These are phyloP conservation scores for Centroberyx gerrardi DNA, from an alignment of 2,797 vertebrate species.

Conservation along the genomic window DNA sequence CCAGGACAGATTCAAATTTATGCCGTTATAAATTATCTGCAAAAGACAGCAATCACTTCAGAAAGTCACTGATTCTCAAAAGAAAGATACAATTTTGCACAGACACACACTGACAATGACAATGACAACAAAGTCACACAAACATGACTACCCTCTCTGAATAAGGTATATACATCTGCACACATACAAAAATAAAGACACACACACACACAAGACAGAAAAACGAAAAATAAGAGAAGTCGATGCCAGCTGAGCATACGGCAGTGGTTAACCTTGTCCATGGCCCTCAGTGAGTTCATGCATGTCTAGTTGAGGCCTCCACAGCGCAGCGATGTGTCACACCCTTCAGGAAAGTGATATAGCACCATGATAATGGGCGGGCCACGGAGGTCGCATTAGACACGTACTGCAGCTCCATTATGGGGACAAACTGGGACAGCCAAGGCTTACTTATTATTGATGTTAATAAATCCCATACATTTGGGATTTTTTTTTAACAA, in stretches of 20 bases:
- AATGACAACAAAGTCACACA: not conserved
- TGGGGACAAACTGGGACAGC: not conserved
- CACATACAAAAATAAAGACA: not conserved
- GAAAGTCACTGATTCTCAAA: too few species aligned
- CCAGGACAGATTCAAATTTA: too few species aligned
- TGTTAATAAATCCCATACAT: not conserved
- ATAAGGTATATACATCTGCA: not conserved
- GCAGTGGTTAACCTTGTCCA: conserved; percentile 45
- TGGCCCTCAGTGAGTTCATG: conserved; percentile 31
- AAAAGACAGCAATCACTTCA: too few species aligned
- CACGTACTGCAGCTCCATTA: not conserved
- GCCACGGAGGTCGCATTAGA: conserved; percentile 24
- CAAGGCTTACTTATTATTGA: not conserved
- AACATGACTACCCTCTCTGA: not conserved
- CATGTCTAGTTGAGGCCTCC: conserved; percentile 26
- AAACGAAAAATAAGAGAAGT: not conserved
- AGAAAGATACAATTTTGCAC: too few species aligned
- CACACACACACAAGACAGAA: not conserved
- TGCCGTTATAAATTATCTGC: too few species aligned
- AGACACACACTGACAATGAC: too few species aligned
- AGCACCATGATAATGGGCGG: conserved; percentile 20
- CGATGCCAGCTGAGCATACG: conserved; percentile 15
- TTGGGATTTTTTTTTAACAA: not conserved
- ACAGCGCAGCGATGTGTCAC: conserved; percentile 35
- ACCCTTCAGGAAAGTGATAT: conserved; percentile 40